phyloP scores from a whole-genome alignment of 2,888 invertebrate genomes.

The Galeopsomyia nigrocyanea region DNA sequence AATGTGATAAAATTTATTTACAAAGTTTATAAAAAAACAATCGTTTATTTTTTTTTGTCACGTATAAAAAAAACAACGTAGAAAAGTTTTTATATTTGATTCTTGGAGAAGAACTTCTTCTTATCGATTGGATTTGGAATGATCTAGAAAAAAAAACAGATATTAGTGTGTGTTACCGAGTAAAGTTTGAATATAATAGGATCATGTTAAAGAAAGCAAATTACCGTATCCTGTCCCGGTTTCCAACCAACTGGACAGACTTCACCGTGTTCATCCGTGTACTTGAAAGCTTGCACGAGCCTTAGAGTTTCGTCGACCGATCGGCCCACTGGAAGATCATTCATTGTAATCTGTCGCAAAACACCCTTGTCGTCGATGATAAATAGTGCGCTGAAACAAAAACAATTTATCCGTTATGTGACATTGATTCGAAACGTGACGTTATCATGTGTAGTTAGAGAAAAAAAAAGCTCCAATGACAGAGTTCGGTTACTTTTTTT shows the following conservation, averaged over 20 bases:
- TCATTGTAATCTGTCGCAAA: slow-evolving; percentile 95
- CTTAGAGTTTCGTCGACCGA: slow-evolving; percentile 95
- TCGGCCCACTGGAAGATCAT: slow-evolving; percentile 93
- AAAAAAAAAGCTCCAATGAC: too few relatives aligned
- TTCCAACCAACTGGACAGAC: slow-evolving; percentile 97
- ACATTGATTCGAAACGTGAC: slow-evolving; percentile 9
- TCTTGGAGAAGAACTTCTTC: slow-evolving; percentile 84
- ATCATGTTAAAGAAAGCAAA: slow-evolving; percentile 16
- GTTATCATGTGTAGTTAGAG: too few relatives aligned
- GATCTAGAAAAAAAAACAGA: slow-evolving; percentile 73
- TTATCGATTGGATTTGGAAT: slow-evolving; percentile 86
- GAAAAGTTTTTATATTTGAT: slow-evolving; percentile 56
- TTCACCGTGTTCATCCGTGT: slow-evolving; percentile 92
- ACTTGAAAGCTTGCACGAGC: slow-evolving; percentile 95
- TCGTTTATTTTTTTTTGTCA: slow-evolving; percentile 44
- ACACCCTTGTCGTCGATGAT: slow-evolving; percentile 92
- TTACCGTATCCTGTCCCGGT: slow-evolving; percentile 91
- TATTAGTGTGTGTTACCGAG: slow-evolving; percentile 14
- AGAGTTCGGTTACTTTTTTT: too few relatives aligned
- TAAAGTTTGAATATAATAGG: not conserved
- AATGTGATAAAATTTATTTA: slow-evolving; percentile 45
- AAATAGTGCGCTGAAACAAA: slow-evolving; percentile 81
- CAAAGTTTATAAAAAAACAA: slow-evolving; percentile 47
- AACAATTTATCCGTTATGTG: slow-evolving; percentile 16
- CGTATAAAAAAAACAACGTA: slow-evolving; percentile 44